These are phyloP conservation scores for Zootoca vivipara DNA, from an alignment of 2,113 vertebrate genomes.

Conservation along the genomic window DNA sequence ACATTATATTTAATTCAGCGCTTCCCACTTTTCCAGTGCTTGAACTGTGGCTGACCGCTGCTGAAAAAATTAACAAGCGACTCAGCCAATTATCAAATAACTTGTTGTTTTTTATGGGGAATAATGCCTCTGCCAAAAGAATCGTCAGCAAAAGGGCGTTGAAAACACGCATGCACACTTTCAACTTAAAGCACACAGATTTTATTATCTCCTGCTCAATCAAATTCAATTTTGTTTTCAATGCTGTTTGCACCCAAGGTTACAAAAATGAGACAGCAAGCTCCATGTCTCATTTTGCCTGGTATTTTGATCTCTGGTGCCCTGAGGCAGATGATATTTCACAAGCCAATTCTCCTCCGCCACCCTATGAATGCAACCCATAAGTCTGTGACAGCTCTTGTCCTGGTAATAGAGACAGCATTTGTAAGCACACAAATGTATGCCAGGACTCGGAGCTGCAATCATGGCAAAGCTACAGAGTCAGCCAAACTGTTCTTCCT, in stretches of 20 bases:
- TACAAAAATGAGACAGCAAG: constrained; percentile 51
- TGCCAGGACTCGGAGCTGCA: neutral
- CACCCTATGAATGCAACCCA: neutral
- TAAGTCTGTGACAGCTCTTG: neutral
- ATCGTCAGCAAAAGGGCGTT: constrained; percentile 62
- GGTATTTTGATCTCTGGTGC: constrained; percentile 38
- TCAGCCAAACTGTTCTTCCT: neutral
- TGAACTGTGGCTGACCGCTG: constrained; percentile 31
- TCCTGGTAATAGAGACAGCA: neutral
- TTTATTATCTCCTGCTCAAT: constrained; percentile 65
- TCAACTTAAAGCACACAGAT: constrained; percentile 52
- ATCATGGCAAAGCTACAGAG: neutral
- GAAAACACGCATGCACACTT: constrained; percentile 38
- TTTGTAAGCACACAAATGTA: neutral
- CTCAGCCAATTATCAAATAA: constrained; percentile 52
- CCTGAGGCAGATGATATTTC: constrained; percentile 34
- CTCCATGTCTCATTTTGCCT: constrained; percentile 45
- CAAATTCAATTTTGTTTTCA: constrained; percentile 60
- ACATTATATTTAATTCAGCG: neutral
- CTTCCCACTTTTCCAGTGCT: constrained; percentile 31
- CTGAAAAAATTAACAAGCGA: constrained; percentile 30
- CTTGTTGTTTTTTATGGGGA: constrained; percentile 55
- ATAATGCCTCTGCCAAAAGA: constrained; percentile 68
- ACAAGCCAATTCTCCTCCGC: neutral
- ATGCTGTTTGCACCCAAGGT: constrained; percentile 43